These are phyloP conservation scores for Agrotis ipsilon DNA, from an alignment of 2,888 invertebrate genomes.

Conservation along the genomic window DNA sequence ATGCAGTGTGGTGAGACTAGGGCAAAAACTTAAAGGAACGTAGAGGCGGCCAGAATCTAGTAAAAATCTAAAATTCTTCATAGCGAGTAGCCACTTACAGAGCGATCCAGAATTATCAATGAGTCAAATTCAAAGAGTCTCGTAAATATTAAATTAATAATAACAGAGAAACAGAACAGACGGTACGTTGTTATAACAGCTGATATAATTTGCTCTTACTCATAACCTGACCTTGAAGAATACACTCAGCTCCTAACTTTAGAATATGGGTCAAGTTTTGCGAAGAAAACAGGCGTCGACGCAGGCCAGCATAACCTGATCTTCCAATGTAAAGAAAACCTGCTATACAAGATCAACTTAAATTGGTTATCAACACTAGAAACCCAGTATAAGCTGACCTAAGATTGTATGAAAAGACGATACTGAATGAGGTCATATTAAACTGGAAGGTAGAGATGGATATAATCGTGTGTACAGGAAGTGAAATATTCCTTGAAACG, in stretches of 20 bases:
- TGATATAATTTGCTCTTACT: constrained; percentile 44
- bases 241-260: constrained; percentile 50
- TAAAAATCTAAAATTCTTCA: background rate
- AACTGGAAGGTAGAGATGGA: background rate
- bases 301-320: background rate
- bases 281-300: background rate
- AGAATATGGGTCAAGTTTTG: constrained; percentile 64
- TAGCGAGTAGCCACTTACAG: background rate
- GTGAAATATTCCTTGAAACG: constrained; percentile 11
- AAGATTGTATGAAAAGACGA: too few relatives aligned
- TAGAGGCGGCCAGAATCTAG: too few relatives aligned
- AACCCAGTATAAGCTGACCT: background rate
- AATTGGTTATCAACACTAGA: background rate
- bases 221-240: constrained; percentile 57
- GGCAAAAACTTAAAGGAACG: too few relatives aligned
- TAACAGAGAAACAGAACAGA: constrained; percentile 30
- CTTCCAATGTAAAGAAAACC: background rate
- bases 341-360: background rate
- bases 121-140: constrained; percentile 23
- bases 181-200: constrained; percentile 46
- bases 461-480: constrained; percentile 24
- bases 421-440: background rate
- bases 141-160: constrained; percentile 27
- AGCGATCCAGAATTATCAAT: constrained; percentile 5
- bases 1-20: too few relatives aligned